A percentile compares a stretch with the other conserved stretches of the same genome.
These are phyloP conservation scores for Buceros bicornis DNA, from an alignment of 2,797 vertebrate genomes.

Conservation along the genomic window DNA sequence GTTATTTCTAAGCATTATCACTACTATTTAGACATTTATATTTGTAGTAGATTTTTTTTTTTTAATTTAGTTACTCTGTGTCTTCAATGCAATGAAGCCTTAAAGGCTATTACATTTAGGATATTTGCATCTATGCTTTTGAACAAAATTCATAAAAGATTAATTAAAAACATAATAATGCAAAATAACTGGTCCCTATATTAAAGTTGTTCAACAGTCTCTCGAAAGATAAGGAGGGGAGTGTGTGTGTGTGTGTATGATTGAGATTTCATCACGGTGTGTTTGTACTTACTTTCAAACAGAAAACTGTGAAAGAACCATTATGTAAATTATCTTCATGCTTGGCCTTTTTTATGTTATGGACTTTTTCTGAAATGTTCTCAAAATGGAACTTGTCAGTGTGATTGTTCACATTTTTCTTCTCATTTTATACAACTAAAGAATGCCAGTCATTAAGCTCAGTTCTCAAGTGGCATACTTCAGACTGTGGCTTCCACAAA, in stretches of 20 bases:
- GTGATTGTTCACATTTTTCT: background rate
- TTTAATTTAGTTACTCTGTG: background rate
- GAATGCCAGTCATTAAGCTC: background rate
- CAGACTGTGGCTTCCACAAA: background rate
- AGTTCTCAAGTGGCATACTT: background rate
- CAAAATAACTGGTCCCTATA: background rate
- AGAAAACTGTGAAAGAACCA: background rate
- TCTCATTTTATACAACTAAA: background rate
- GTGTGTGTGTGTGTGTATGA: rapidly evolving
- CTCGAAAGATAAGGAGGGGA: background rate
- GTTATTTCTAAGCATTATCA: background rate
- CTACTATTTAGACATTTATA: background rate
- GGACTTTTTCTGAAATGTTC: background rate
- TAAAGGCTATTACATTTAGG: background rate
- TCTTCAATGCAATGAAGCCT: background rate
- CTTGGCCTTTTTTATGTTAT: background rate
- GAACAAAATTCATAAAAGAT: background rate
- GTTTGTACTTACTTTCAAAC: background rate
- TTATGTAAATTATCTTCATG: background rate
- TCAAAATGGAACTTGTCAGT: background rate
- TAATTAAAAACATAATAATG: background rate
- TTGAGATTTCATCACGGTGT: background rate
- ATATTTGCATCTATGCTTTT: background rate
- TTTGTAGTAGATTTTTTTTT: background rate
- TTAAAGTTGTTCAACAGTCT: background rate